Base-by-base conservation (phyloP, 2,888 invertebrate genomes). In the Mythimna pallens region DNA sequence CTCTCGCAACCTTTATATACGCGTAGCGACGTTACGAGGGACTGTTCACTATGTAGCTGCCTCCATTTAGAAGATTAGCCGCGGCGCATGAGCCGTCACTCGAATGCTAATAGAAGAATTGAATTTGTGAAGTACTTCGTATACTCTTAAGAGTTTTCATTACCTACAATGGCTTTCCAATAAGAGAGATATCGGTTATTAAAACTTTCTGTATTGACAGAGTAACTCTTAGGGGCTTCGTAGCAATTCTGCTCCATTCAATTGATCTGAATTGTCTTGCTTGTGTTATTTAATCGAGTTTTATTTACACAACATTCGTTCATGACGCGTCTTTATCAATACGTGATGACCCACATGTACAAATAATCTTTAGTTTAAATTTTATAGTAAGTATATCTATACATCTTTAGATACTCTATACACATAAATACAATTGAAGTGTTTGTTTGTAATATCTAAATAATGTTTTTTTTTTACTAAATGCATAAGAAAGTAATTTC, bases 1-100 rank as follows among this genome's bases (percentile, higher is more conserved):
- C 86, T 87, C 90, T 89, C 88, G 84, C 86, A 82, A 87, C 86
- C 92, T 93, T 94, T 95, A 93, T 95, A 95, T 94, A 93, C 91
- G 58, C 71, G 65, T 34, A 65, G 58, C 86, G 83, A 85, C 83
- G 80, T 78, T 85, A 88, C 82, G 86, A 89, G 87, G 86, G 87
- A 88, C 86, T 87, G 83, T 89, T 86, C 88, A 87, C 88, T 90
- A 86, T 65, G 73, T 90, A 89, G 88, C 83, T 74, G 81, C 88
- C 86, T 92, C 91, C 91, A 93, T 92, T 93, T 91, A 92, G 87
- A 86, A 90, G 92, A 94, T 93, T 93, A 92, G 88, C 89, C 83
- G 89, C 82, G 86, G 91, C 92, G 92, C 92, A 92, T 91, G 92
- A 92, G 90, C 92, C 82, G 85, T 91, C 87, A 82, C 73, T 84